Base-by-base conservation (phyloP, 2,888 invertebrate genomes). In the Dioctria linearis region DNA sequence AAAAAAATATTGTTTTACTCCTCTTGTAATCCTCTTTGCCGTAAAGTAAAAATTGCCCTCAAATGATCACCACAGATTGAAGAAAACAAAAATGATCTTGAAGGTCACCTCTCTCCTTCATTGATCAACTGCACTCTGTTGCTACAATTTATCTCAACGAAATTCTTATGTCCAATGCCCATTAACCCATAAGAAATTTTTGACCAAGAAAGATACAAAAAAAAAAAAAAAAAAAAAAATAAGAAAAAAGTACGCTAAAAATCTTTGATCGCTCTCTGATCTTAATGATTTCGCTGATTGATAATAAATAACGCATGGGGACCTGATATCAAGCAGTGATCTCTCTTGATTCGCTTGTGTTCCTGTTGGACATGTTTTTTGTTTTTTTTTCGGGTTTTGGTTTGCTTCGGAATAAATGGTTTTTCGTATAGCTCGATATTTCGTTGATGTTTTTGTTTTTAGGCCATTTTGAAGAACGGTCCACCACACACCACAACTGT, bases 221-320 rank as follows among this genome's bases (percentile, higher is more conserved):
- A 46, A 46, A 46, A 46, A 46, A 46, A 1, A 46, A 46, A 46
- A 46, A 46, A 46, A 46, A 46, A 46, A 2, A 46, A 46, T 1
- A 71, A n/a, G 71, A 71, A 54, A 49, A 71, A 39, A 25, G 25
- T 25, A 25, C 25, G 25, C 25, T 25, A 2, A 25, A 25, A 39
- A 37, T 54, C 66, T 54, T 8, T 51, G 71, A 67, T 67, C 67
- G 67, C 67, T 25, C 67, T 13, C 37, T 71, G 71, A 71, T 71
- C 71, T 71, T 71, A 71, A 71, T 54, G 71, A 71, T 71, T 54
- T 71, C 40, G 71, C 71, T 71, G 71, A 71, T 71, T 71, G 71
- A 71, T 71, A 71, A 71, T 71, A 71, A 71, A 71, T 71, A 71
- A 71, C 71, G 71, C 54, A 54, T 54, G 54, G 25, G 25, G 25